Evolutionary conservation across 1,140 invertebrate genomes (phyloP).

Genomic region (Cecropterus lyciades): DNA sequence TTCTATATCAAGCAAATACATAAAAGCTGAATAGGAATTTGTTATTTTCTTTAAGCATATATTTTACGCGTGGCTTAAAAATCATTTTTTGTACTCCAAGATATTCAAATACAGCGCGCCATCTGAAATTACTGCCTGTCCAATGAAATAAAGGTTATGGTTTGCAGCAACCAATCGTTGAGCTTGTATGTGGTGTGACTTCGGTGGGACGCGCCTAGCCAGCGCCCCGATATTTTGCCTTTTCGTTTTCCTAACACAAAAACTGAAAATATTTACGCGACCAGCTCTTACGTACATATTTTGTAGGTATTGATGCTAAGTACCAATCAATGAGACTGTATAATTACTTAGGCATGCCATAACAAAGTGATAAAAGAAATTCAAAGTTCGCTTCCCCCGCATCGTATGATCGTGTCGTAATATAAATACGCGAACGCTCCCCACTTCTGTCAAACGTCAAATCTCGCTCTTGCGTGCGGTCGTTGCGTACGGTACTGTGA

Average conservation of each 20-base stretch:
- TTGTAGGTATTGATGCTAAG: constrained; percentile 24
- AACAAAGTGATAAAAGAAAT: constrained; percentile 62
- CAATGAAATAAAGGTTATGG: constrained; percentile 54
- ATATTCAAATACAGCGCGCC: constrained; percentile 55
- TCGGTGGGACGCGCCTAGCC: constrained; percentile 61
- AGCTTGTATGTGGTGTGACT: constrained; percentile 75
- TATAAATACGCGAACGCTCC: constrained; percentile 75
- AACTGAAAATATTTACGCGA: constrained; percentile 34
- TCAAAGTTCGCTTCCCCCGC: constrained; percentile 70
- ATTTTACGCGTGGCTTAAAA: background rate
- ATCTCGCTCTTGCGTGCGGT: constrained; percentile 63
- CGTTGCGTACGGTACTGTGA: constrained; percentile 52
- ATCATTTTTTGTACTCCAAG: constrained; percentile 23
- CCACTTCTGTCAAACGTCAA: constrained; percentile 78
- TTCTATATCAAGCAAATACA: background rate
- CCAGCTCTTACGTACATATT: constrained; percentile 5
- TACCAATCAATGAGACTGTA: constrained; percentile 38
- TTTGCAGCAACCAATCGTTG: constrained; percentile 60
- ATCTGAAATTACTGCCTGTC: constrained; percentile 36
- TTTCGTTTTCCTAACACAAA: constrained; percentile 49
- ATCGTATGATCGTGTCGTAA: constrained; percentile 78
- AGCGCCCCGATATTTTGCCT: constrained; percentile 39
- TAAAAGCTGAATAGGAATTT: too few species aligned
- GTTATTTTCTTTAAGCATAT: background rate
- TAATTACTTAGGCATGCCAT: constrained; percentile 42